A percentile compares a stretch with the other conserved stretches of the same genome.
Evolutionary conservation across 2,888 invertebrate species (phyloP).

Genomic region (Halictus quadricinctus): DNA sequence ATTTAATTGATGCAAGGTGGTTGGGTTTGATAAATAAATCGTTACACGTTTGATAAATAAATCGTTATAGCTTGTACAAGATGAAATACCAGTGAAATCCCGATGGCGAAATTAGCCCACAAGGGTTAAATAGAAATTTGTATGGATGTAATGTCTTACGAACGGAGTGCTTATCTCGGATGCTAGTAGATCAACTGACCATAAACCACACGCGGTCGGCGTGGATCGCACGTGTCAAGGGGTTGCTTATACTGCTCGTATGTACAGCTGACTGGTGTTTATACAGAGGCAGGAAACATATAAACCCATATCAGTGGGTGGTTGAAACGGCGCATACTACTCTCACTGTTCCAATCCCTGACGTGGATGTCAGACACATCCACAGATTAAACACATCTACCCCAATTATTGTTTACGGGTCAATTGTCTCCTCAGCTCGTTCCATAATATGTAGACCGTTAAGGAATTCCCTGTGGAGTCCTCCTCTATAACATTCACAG

Average conservation of each 20-base stretch:
- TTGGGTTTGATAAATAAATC: neutral
- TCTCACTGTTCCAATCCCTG: neutral
- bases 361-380: neutral
- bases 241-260: constrained; percentile 34
- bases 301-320: neutral
- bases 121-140: neutral
- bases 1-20: no score
- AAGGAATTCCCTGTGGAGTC: no score
- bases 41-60: neutral
- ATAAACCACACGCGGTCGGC: constrained; percentile 65
- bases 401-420: neutral
- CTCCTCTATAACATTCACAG: no score
- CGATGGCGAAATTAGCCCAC: neutral
- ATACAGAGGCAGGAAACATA: constrained; percentile 15
- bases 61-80: neutral
- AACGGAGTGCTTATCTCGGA: constrained; percentile 35
- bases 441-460: neutral
- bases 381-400: neutral
- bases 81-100: neutral
- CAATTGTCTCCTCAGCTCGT: neutral
- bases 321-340: neutral
- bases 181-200: constrained; percentile 58
- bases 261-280: constrained; percentile 19
- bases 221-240: constrained; percentile 53
- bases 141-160: constrained; percentile 32